Evolutionary conservation across 2,888 invertebrate genomes (phyloP).

Genomic region (Onchidella celtica): DNA sequence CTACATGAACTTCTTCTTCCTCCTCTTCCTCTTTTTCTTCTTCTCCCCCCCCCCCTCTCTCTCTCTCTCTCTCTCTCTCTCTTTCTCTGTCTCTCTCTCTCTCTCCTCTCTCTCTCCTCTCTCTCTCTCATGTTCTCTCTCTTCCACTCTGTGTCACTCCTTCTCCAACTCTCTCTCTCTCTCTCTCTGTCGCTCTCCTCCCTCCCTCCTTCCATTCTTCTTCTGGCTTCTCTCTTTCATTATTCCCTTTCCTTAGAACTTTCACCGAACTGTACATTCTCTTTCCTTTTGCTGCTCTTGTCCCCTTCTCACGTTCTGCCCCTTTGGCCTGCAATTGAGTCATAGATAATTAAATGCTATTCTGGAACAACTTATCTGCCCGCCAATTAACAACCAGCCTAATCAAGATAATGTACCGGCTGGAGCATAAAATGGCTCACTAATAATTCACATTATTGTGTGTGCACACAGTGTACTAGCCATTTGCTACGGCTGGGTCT

Average conservation of each 20-base stretch:
- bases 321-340: too few relatives aligned
- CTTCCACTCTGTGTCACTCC: conserved; percentile 29
- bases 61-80: not conserved
- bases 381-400: too few relatives aligned
- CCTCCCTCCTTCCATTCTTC: not conserved
- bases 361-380: too few relatives aligned
- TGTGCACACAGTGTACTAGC: too few relatives aligned
- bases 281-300: not conserved
- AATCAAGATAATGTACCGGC: too few relatives aligned
- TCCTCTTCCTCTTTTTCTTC: too few relatives aligned
- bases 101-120: not conserved
- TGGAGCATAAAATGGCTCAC: too few relatives aligned
- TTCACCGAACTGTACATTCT: not conserved
- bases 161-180: not conserved
- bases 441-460: too few relatives aligned
- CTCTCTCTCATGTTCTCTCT: conserved; percentile 16
- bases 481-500: too few relatives aligned
- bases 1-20: too few relatives aligned
- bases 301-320: not conserved
- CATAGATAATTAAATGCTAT: too few relatives aligned
- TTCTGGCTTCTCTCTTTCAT: not conserved
- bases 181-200: not conserved
- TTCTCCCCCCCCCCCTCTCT: not conserved
- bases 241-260: not conserved
- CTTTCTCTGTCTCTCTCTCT: not conserved